Percentiles rank a stretch among this genome's conserved stretches.
Evolutionary conservation across 2,797 vertebrate species (phyloP).

Genomic region (Anolis apletophallus): DNA sequence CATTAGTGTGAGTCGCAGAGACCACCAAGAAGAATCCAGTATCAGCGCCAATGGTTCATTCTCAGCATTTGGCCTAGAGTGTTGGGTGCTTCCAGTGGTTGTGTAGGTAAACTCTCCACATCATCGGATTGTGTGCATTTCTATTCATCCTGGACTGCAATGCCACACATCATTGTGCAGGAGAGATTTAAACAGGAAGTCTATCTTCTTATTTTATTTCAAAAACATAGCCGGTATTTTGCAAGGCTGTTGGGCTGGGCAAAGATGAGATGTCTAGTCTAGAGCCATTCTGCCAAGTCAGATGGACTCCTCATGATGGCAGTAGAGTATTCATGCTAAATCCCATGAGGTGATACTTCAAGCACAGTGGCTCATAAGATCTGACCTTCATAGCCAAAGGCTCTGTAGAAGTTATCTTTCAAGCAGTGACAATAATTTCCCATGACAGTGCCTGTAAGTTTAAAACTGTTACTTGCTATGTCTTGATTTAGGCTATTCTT

Average conservation of each 20-base stretch:
- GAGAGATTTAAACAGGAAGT: background rate
- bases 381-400: background rate
- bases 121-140: background rate
- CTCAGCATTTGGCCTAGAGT: background rate
- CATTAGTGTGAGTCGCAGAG: no score
- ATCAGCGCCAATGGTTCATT: background rate
- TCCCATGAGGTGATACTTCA: background rate
- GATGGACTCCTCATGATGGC: background rate
- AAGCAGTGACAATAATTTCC: slow-evolving; percentile 11
- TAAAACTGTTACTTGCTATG: background rate
- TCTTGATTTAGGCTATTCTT: slow-evolving; percentile 1
- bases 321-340: background rate
- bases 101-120: background rate
- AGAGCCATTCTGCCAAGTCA: background rate
- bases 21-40: background rate
- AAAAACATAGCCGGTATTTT: background rate
- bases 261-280: background rate
- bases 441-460: background rate
- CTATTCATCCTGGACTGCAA: background rate
- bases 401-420: background rate
- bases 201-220: background rate
- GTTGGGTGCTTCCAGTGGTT: background rate
- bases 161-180: background rate
- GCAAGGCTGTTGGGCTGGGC: background rate
- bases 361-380: background rate